Conservation (phyloP, 2,888 invertebrate genomes). For the Lacanobia oleracea region DNA sequence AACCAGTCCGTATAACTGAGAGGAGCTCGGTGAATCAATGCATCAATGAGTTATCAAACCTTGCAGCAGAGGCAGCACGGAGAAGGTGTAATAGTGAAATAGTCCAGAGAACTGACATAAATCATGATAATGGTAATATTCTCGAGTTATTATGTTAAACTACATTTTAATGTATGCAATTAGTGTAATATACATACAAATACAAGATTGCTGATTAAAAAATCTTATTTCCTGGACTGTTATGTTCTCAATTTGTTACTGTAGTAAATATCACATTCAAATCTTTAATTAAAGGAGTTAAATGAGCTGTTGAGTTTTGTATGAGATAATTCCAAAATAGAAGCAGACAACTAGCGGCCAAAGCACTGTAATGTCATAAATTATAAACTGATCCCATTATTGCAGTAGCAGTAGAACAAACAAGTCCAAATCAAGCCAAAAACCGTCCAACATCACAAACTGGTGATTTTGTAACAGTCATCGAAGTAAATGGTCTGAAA, state of each 20-base stretch:
- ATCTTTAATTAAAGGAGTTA: background rate
- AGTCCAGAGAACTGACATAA: conserved; percentile 83
- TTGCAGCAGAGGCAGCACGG: conserved; percentile 83
- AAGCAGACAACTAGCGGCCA: background rate
- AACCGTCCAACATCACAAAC: conserved; percentile 89
- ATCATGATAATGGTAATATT: conserved; percentile 82
- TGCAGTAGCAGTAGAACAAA: conserved; percentile 82
- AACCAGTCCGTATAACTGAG: conserved; percentile 81
- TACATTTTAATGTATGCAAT: background rate
- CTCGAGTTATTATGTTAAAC: conserved; percentile 4
- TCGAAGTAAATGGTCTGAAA: conserved; percentile 96
- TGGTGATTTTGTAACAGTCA: conserved; percentile 95
- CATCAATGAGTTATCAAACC: conserved; percentile 92
- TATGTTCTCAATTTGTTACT: conserved; percentile 38
- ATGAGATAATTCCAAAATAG: background rate
- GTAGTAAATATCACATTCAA: conserved; percentile 37
- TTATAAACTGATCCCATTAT: conserved; percentile 45
- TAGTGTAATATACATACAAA: background rate
- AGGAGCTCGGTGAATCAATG: conserved; percentile 92
- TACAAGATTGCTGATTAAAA: background rate
- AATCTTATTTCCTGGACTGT: conserved; percentile 27
- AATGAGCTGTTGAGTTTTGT: background rate
- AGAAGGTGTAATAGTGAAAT: conserved; percentile 89
- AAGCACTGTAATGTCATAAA: background rate
- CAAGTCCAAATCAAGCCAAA: conserved; percentile 85